These are phyloP conservation scores for Chelonoidis abingdonii DNA, from an alignment of 2,113 vertebrate species.

Conservation along the genomic window DNA sequence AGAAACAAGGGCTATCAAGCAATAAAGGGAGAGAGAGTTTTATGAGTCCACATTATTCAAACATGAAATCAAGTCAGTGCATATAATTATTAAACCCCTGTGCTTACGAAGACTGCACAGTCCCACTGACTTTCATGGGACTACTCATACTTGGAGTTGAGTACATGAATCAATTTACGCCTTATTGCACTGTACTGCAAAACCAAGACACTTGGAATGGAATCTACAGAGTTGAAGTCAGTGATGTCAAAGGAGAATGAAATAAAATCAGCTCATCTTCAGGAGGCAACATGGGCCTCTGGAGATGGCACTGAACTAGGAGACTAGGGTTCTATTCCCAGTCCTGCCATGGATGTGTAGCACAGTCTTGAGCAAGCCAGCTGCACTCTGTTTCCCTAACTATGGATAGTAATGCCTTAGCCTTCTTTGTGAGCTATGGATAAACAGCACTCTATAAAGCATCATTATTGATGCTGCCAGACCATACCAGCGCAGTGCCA, in stretches of 20 bases:
- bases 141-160: not conserved
- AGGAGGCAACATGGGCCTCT: accelerated
- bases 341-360: not conserved
- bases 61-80: not conserved
- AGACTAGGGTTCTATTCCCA: accelerated
- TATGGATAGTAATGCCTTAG: not conserved
- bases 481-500: not conserved
- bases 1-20: not conserved
- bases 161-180: not conserved
- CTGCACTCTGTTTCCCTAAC: not conserved
- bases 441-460: not conserved
- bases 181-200: not conserved
- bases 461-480: not conserved
- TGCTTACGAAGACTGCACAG: accelerated
- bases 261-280: not conserved
- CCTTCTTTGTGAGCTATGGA: not conserved
- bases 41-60: accelerated
- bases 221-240: not conserved
- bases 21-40: not conserved
- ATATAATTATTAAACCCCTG: not conserved
- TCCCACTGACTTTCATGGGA: not conserved
- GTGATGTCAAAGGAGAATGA: not conserved
- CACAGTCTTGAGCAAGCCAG: not conserved
- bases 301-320: accelerated
- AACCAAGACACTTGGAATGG: not conserved